These are phyloP conservation scores for Anas platyrhynchos DNA, from an alignment of 2,113 vertebrate species.

Conservation along the genomic window DNA sequence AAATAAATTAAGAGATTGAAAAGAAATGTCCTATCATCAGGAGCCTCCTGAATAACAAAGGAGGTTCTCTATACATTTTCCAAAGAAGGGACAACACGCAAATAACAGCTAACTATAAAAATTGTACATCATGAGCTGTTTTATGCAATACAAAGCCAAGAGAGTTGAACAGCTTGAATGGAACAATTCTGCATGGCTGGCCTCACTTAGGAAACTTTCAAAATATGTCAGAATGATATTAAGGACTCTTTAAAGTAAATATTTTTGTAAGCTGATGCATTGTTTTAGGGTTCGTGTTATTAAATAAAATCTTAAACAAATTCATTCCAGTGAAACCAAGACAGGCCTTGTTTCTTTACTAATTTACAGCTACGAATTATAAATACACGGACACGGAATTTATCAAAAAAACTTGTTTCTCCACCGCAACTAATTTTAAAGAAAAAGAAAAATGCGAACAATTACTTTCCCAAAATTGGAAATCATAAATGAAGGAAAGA, in stretches of 20 bases:
- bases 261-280: background rate
- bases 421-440: background rate
- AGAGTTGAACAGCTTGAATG: constrained; percentile 6
- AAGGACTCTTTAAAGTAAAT: background rate
- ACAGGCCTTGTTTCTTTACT: background rate
- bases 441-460: background rate
- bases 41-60: background rate
- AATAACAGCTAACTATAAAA: constrained; percentile 36
- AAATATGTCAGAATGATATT: constrained; percentile 3
- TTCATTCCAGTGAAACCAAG: background rate
- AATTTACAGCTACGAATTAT: background rate
- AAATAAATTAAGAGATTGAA: background rate
- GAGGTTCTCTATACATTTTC: background rate
- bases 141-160: constrained; percentile 10
- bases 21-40: background rate
- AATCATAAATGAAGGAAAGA: background rate
- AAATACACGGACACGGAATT: background rate
- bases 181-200: constrained; percentile 6
- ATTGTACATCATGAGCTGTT: background rate
- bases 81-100: constrained; percentile 29
- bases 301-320: background rate
- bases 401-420: background rate
- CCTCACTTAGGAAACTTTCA: background rate
- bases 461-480: background rate
- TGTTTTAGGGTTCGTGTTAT: background rate